These are phyloP conservation scores for Etia nguti DNA, from an alignment of 2,113 vertebrate species.

Conservation along the genomic window DNA sequence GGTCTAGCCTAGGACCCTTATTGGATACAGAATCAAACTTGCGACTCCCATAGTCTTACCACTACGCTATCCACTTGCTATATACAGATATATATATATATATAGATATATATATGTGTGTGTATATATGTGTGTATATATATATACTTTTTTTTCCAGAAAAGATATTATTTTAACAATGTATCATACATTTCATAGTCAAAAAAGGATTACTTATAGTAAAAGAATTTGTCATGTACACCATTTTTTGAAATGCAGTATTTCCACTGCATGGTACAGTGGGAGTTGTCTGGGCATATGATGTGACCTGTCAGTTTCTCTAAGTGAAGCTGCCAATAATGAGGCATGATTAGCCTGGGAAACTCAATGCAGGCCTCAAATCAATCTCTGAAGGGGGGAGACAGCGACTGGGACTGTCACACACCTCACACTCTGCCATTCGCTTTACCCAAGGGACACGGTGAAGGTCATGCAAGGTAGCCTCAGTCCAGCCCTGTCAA, in stretches of 20 bases:
- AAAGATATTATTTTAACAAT: too few relatives aligned
- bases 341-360: constrained; percentile 51
- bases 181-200: not conserved
- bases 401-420: constrained; percentile 11
- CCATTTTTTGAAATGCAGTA: not conserved
- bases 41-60: too few relatives aligned
- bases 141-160: too few relatives aligned
- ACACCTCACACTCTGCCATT: constrained; percentile 22
- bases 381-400: constrained; percentile 1
- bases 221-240: not conserved
- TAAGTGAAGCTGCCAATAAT: constrained; percentile 61
- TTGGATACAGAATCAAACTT: too few relatives aligned
- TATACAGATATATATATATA: too few relatives aligned
- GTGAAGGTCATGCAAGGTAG: constrained; percentile 42
- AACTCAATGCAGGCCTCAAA: constrained; percentile 22
- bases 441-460: not conserved
- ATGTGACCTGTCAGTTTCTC: constrained; percentile 60
- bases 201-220: not conserved
- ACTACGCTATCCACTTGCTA: too few relatives aligned
- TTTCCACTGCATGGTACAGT: not conserved
- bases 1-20: too few relatives aligned
- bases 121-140: too few relatives aligned
- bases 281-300: constrained; percentile 23
- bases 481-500: constrained; percentile 33
- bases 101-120: too few relatives aligned